phyloP scores from a whole-genome alignment of 2,113 vertebrate genomes.

The Campylorhamphus procurvoides region DNA sequence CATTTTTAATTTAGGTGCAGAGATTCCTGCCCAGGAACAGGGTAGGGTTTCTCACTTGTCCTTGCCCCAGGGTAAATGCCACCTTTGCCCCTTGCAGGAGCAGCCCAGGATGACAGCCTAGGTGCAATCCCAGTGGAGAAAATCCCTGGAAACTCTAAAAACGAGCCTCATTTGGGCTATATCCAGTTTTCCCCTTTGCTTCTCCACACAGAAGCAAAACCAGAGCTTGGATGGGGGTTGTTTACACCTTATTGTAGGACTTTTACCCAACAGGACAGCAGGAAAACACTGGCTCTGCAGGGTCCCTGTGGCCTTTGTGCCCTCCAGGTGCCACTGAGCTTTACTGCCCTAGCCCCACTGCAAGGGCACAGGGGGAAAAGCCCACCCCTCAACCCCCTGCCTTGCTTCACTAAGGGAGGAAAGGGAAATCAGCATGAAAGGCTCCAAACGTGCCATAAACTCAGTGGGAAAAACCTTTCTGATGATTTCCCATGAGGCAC shows the following conservation, averaged over 20 bases:
- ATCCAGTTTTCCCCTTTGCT: background rate
- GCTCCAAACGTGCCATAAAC: background rate
- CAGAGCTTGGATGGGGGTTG: background rate
- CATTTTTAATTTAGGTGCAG: background rate
- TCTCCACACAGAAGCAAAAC: background rate
- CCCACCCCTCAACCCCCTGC: background rate
- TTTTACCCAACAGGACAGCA: background rate
- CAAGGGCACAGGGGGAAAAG: background rate
- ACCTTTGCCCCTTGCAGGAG: background rate
- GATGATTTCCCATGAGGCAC: background rate
- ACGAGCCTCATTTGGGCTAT: fast-evolving
- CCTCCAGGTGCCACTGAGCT: background rate
- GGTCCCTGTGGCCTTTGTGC: background rate
- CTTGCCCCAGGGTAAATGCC: background rate
- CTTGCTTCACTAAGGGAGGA: background rate
- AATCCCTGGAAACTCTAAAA: background rate
- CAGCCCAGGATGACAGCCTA: background rate
- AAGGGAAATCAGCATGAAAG: background rate
- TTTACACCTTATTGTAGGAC: background rate
- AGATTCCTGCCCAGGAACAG: background rate
- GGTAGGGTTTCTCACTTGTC: background rate
- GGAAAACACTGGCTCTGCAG: background rate
- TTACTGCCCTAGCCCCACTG: fast-evolving
- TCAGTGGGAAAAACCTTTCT: background rate
- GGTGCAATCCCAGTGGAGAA: background rate